Evolutionary conservation across 2,888 invertebrate genomes (phyloP).

Genomic region (Drosophila falleni): DNA sequence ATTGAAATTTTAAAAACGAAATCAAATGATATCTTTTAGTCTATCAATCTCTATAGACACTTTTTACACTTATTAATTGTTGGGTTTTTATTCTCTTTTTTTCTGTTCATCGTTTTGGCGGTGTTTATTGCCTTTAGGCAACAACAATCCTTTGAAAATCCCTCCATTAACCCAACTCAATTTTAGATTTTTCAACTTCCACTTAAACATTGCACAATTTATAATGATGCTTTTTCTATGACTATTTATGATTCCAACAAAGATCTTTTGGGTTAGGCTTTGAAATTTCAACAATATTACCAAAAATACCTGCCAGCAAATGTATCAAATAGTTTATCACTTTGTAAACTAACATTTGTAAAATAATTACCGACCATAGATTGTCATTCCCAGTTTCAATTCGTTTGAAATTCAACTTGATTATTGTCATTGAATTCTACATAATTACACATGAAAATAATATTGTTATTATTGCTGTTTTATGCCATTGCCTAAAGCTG

Average conservation of each 20-base stretch:
- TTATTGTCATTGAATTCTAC: neutral
- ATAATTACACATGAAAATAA: constrained; percentile 1
- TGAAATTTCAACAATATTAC: neutral
- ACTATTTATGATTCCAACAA: neutral
- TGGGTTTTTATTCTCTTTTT: constrained; percentile 1
- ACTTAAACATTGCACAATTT: constrained; percentile 12
- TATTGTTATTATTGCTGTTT: neutral
- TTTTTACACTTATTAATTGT: constrained; percentile 10
- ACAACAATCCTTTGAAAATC: constrained; percentile 1
- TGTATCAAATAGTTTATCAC: neutral
- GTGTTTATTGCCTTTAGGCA: constrained; percentile 22
- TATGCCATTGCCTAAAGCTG: neutral
- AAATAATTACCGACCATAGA: neutral
- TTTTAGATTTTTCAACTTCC: neutral
- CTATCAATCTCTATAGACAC: neutral
- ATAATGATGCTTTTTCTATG: neutral
- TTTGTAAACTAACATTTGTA: neutral
- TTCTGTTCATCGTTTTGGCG: constrained; percentile 47
- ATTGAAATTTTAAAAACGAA: neutral
- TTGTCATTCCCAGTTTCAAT: neutral
- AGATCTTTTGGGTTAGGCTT: no score
- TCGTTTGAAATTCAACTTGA: neutral
- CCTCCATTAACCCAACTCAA: neutral
- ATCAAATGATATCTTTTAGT: neutral
- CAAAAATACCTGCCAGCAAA: neutral